These are phyloP conservation scores for Aradus depressus DNA, from an alignment of 2,888 invertebrate genomes.

Conservation along the genomic window DNA sequence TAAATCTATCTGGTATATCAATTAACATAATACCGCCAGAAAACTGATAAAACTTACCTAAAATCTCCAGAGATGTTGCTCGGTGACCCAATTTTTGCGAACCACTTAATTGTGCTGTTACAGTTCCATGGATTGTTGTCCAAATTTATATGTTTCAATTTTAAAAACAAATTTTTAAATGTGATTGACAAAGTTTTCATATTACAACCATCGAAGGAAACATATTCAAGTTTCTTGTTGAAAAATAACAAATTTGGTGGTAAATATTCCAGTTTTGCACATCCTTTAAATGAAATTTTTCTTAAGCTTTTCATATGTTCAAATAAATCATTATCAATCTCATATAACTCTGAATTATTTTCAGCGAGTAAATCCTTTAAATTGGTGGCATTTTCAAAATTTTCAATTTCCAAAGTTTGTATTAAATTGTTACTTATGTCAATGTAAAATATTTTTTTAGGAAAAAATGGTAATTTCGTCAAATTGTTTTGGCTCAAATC, in stretches of 20 bases:
- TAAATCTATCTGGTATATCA: too few species aligned
- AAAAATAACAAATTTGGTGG: conserved; percentile 17
- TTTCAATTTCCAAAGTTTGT: background rate
- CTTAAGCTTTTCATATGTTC: conserved; percentile 13
- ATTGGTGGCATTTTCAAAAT: conserved; percentile 6
- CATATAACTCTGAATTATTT: conserved; percentile 11
- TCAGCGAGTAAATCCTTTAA: conserved; percentile 13
- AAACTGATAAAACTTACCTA: too few species aligned
- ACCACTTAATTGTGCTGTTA: conserved; percentile 21
- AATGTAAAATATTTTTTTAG: conserved; percentile 12
- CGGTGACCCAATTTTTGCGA: too few species aligned
- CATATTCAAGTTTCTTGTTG: conserved; percentile 12
- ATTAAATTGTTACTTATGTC: conserved; percentile 21
- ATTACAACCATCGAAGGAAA: conserved; percentile 22
- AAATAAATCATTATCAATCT: conserved; percentile 20
- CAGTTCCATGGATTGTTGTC: conserved; percentile 25
- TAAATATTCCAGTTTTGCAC: conserved; percentile 13
- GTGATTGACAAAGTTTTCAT: conserved; percentile 20
- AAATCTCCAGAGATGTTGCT: too few species aligned
- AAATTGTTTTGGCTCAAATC: conserved; percentile 19
- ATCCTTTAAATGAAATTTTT: conserved; percentile 21
- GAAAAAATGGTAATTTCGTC: conserved; percentile 16
- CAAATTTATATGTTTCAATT: conserved; percentile 13
- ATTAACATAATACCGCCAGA: too few species aligned
- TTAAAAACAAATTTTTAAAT: conserved; percentile 11